phyloP scores from a whole-genome alignment of 2,797 vertebrate genomes.

The Sylvia borin region DNA sequence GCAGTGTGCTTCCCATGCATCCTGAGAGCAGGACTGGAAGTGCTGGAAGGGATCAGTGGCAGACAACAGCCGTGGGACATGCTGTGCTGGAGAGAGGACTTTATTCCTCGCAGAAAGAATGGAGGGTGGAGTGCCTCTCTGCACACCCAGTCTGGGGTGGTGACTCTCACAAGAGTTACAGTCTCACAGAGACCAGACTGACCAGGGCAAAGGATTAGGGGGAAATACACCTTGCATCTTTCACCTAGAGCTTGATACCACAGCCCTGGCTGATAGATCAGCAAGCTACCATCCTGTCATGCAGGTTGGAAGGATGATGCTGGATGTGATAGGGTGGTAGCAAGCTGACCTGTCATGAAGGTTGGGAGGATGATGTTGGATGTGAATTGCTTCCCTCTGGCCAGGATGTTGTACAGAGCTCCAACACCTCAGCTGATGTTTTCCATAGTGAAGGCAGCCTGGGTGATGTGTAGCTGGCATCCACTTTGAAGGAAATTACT shows the following conservation, averaged over 20 bases:
- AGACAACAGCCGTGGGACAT: neutral
- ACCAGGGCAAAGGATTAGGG: neutral
- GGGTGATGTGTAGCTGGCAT: neutral
- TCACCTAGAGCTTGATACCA: neutral
- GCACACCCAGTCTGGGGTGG: neutral
- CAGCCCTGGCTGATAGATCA: neutral
- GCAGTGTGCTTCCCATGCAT: neutral
- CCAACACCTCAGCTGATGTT: neutral
- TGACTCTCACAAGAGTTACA: accelerated
- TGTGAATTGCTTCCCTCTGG: neutral
- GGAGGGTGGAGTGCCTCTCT: neutral
- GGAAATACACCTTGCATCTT: neutral
- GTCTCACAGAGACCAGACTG: neutral
- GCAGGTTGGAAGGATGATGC: too few relatives aligned
- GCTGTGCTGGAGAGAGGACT: neutral
- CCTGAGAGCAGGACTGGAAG: neutral
- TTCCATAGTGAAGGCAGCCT: neutral
- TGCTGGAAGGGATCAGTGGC: neutral
- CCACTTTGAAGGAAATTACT: neutral
- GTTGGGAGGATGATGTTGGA: neutral
- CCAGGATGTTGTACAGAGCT: neutral
- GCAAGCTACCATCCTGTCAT: too few relatives aligned
- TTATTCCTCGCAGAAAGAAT: neutral
- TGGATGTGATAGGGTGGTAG: neutral
- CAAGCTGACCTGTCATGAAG: neutral